Percentiles rank a stretch among this genome's conserved stretches.
These are phyloP conservation scores for Machimus rusticus DNA, from an alignment of 2,888 invertebrate species.

Conservation along the genomic window DNA sequence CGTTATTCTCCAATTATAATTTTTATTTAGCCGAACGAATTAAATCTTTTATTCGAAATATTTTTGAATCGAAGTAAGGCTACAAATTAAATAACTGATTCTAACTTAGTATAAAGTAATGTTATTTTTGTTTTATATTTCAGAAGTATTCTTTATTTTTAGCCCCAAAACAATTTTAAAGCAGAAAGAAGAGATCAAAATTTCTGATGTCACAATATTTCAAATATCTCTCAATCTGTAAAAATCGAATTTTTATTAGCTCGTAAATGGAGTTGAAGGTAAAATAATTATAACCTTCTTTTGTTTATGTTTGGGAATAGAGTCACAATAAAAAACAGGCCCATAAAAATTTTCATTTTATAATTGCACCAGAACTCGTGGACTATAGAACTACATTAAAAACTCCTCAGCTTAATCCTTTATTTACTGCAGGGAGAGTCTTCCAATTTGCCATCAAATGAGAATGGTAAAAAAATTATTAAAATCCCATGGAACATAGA, in stretches of 20 bases:
- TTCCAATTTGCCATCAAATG: neutral
- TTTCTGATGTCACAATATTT: neutral
- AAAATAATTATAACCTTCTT: neutral
- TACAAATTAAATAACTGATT: too few species aligned
- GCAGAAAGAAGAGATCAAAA: neutral
- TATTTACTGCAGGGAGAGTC: neutral
- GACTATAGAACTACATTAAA: too few species aligned
- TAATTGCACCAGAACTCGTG: neutral
- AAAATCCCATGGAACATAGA: too few species aligned
- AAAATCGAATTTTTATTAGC: neutral
- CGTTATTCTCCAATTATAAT: too few species aligned
- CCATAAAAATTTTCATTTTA: neutral
- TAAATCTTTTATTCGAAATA: too few species aligned
- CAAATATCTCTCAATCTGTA: neutral
- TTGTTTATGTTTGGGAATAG: neutral
- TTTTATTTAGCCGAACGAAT: too few species aligned
- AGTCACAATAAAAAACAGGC: neutral
- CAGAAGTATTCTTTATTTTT: too few species aligned
- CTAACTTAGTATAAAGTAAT: too few species aligned
- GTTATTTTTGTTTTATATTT: too few species aligned
- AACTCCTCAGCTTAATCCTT: neutral
- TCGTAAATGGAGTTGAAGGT: neutral
- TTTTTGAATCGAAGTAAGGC: too few species aligned
- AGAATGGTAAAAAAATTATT: neutral
- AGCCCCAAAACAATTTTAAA: too few species aligned